Conservation (phyloP, 2,888 invertebrate species). For the Andrena fulva region DNA sequence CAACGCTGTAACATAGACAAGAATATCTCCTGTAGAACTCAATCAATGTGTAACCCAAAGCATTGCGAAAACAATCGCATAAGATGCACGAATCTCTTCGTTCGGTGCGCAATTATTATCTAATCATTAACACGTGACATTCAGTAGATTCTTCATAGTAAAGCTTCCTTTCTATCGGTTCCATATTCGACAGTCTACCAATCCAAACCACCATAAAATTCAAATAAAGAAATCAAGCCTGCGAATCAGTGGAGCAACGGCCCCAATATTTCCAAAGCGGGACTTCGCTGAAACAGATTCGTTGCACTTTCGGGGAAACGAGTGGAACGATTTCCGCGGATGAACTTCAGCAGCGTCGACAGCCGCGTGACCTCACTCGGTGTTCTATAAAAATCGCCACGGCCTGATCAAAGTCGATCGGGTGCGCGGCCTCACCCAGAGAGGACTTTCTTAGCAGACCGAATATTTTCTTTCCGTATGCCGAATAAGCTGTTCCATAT, state of each 20-base stretch:
- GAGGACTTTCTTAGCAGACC: conserved; percentile 45
- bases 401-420: conserved; percentile 74
- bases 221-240: neutral
- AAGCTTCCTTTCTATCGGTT: no score
- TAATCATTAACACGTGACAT: no score
- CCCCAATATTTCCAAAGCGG: neutral
- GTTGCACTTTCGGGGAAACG: conserved; percentile 19
- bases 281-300: neutral
- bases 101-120: no score
- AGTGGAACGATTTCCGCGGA: conserved; percentile 41
- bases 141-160: no score
- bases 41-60: neutral
- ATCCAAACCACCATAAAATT: neutral
- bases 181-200: neutral
- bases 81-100: no score
- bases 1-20: conserved; percentile 90
- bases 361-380: conserved; percentile 63
- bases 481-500: conserved; percentile 72
- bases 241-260: neutral
- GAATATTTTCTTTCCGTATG: conserved; percentile 72
- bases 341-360: conserved; percentile 40
- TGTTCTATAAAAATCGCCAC: conserved; percentile 70
- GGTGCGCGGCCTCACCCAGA: conserved; percentile 32
- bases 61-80: neutral
- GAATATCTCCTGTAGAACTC: conserved; percentile 27